phyloP scores from a whole-genome alignment of 2,888 invertebrate genomes.

The Caprella mutica region DNA sequence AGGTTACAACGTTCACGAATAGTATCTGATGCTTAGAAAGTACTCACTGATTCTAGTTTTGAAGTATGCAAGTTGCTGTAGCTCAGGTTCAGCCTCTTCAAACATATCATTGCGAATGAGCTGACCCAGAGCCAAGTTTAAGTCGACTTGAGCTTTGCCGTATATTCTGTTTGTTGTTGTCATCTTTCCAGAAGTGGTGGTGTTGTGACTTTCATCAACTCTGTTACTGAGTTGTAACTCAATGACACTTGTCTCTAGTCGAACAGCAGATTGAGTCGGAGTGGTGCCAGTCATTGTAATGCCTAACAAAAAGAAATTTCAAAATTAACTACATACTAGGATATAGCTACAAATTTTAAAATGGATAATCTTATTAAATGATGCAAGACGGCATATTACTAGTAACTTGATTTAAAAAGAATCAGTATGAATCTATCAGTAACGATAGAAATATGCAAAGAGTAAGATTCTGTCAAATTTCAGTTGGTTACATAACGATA shows the following conservation, averaged over 20 bases:
- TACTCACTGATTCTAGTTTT: slow-evolving; percentile 74
- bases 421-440: too few species aligned
- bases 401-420: too few species aligned
- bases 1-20: too few species aligned
- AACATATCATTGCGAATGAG: slow-evolving; percentile 84
- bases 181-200: slow-evolving; percentile 40
- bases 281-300: slow-evolving; percentile 97
- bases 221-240: slow-evolving; percentile 88
- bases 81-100: slow-evolving; percentile 94
- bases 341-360: slow-evolving; percentile 14
- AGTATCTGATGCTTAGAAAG: slow-evolving; percentile 37
- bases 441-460: too few species aligned
- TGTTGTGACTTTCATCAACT: slow-evolving; percentile 56
- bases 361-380: too few species aligned
- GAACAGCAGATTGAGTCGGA: slow-evolving; percentile 89
- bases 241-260: slow-evolving; percentile 87
- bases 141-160: slow-evolving; percentile 46
- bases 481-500: too few species aligned
- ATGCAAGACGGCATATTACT: too few species aligned
- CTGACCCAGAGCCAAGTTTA: slow-evolving; percentile 85
- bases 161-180: slow-evolving; percentile 50
- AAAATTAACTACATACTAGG: slow-evolving; percentile 23
- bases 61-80: slow-evolving; percentile 95
- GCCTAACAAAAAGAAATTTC: slow-evolving; percentile 53
- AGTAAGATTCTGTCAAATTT: too few species aligned